Percentiles rank a stretch among this genome's conserved stretches.
Evolutionary conservation across 2,888 invertebrate species (phyloP).

Genomic region (Camptogramma bilineatum): DNA sequence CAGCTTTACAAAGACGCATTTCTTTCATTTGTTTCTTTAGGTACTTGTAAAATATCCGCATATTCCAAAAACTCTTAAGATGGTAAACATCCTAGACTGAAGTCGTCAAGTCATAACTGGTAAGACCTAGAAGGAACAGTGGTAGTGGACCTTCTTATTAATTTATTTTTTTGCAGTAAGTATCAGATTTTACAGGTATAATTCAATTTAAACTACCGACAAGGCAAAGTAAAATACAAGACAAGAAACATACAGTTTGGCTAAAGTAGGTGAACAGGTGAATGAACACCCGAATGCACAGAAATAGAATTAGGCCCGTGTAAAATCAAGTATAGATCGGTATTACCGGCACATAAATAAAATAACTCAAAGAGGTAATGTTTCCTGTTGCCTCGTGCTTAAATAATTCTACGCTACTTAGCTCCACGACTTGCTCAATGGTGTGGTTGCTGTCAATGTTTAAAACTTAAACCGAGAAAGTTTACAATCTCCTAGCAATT

Average conservation of each 20-base stretch:
- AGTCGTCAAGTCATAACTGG: too few species aligned
- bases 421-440: conserved; percentile 42
- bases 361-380: conserved; percentile 40
- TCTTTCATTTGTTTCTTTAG: conserved; percentile 13
- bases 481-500: not conserved
- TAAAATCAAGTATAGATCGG: conserved; percentile 31
- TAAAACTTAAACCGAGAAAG: conserved; percentile 11
- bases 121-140: too few species aligned
- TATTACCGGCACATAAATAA: conserved; percentile 38
- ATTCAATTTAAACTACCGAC: too few species aligned
- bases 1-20: conserved; percentile 16
- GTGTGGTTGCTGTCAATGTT: conserved; percentile 23
- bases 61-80: not conserved
- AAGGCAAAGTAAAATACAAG: not conserved
- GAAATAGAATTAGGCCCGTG: conserved; percentile 36
- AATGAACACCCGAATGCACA: conserved; percentile 23
- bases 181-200: too few species aligned
- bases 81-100: not conserved
- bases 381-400: conserved; percentile 41
- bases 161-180: too few species aligned
- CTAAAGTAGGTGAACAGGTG: conserved; percentile 24
- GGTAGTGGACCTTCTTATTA: too few species aligned
- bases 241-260: not conserved
- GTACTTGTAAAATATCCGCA: not conserved
- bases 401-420: conserved; percentile 40